These are phyloP conservation scores for Proterorhinus semilunaris DNA, from an alignment of 2,113 vertebrate species.

Conservation along the genomic window DNA sequence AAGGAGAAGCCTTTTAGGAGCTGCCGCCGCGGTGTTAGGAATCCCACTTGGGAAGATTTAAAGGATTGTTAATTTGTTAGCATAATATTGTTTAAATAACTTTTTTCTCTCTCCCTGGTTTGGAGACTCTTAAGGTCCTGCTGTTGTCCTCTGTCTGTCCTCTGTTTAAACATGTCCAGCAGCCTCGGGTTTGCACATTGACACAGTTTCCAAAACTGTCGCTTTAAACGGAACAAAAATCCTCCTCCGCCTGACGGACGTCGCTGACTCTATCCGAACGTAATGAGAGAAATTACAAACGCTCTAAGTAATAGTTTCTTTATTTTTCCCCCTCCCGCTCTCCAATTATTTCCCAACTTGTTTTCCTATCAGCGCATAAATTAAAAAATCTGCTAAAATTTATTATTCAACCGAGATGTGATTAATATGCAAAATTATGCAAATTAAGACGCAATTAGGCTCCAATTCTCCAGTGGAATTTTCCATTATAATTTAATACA, in stretches of 20 bases:
- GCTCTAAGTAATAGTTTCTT: constrained; percentile 92
- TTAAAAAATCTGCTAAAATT: constrained; percentile 99
- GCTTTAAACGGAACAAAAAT: constrained; percentile 11
- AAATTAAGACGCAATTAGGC: constrained; percentile 99
- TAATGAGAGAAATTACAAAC: constrained; percentile 97
- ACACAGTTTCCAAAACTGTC: constrained; percentile 26
- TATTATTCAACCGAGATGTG: constrained; percentile 99
- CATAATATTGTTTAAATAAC: no score
- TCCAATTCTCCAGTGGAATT: constrained; percentile 99
- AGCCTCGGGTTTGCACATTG: no score
- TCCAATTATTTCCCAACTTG: constrained; percentile 96
- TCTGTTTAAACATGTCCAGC: no score
- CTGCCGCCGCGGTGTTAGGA: no score
- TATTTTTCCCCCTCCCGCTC: constrained; percentile 75
- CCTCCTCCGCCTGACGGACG: constrained; percentile 47
- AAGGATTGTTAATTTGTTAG: no score
- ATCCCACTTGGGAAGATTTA: no score
- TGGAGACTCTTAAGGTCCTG: no score
- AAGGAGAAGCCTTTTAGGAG: no score
- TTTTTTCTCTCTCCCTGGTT: no score
- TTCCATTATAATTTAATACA: constrained; percentile 99
- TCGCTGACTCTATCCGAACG: constrained; percentile 85
- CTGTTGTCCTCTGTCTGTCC: no score
- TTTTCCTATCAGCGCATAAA: constrained; percentile 99
- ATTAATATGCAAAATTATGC: constrained; percentile 99